These are phyloP conservation scores for Phalacrocorax aristotelis DNA, from an alignment of 2,113 vertebrate genomes.

Conservation along the genomic window DNA sequence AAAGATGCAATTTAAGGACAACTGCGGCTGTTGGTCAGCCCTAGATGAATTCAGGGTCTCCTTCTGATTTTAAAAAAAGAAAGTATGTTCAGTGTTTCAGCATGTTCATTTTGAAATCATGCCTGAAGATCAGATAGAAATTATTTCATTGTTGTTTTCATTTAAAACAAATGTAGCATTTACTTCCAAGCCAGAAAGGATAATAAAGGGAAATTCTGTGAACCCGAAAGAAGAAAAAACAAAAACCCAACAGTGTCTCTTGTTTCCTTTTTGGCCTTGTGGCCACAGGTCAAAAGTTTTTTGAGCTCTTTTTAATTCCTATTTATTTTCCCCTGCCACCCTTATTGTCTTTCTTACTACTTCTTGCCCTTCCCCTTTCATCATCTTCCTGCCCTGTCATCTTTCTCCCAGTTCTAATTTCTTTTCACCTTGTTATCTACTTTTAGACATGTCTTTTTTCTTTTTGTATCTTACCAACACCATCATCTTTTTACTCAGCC, in stretches of 20 bases:
- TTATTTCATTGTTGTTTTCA: neutral
- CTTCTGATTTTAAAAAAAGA: neutral
- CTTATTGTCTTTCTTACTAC: neutral
- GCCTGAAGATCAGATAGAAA: neutral
- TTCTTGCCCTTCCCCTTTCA: neutral
- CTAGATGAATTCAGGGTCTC: neutral
- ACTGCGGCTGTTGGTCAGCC: neutral
- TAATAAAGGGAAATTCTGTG: neutral
- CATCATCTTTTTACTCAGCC: neutral
- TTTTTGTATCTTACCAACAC: neutral
- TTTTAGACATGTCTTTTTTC: neutral
- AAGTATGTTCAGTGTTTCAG: neutral
- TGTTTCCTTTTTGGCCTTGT: neutral
- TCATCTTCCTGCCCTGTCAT: neutral
- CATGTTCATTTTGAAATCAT: neutral
- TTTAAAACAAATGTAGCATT: neutral
- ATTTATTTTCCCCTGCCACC: neutral
- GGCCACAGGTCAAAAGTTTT: neutral
- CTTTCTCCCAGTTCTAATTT: neutral
- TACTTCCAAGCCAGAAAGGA: neutral
- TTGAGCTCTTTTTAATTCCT: neutral
- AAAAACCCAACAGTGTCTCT: neutral
- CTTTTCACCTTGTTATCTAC: neutral
- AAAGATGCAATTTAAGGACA: neutral
- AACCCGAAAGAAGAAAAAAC: neutral